These are phyloP conservation scores for Galeopsomyia nigrocyanea DNA, from an alignment of 2,888 invertebrate species.

Conservation along the genomic window DNA sequence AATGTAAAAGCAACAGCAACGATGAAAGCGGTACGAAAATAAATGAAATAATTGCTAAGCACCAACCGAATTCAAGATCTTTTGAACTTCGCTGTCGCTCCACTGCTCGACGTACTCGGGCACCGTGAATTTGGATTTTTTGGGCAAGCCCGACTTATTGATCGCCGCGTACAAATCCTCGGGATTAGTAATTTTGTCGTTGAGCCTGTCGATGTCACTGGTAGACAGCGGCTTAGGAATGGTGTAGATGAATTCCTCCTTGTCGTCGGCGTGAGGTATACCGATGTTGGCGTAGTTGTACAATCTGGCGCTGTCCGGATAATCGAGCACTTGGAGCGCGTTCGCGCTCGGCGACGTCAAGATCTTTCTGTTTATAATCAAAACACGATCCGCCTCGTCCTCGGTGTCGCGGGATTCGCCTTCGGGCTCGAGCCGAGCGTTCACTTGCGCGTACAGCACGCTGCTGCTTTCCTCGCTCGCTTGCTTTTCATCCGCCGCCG, in stretches of 20 bases:
- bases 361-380: constrained; percentile 50
- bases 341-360: constrained; percentile 27
- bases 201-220: constrained; percentile 53
- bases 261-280: constrained; percentile 52
- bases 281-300: constrained; percentile 52
- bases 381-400: constrained; percentile 61
- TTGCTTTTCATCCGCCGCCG: constrained; percentile 29
- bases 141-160: constrained; percentile 60
- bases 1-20: no score
- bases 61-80: constrained; percentile 56
- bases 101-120: constrained; percentile 55
- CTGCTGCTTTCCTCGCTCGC: constrained; percentile 54
- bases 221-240: constrained; percentile 58
- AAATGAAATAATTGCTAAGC: neutral
- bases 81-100: constrained; percentile 59
- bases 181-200: constrained; percentile 69
- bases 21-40: neutral
- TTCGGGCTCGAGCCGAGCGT: constrained; percentile 62
- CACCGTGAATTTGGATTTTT: constrained; percentile 50
- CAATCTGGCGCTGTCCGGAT: constrained; percentile 46
- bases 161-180: constrained; percentile 71
- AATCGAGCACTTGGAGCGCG: constrained; percentile 33
- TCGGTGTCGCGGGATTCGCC: constrained; percentile 66
- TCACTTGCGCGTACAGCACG: constrained; percentile 64
- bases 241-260: constrained; percentile 59